Percentiles rank a stretch among this genome's conserved stretches.
Conservation (phyloP, 2,797 vertebrate genomes). For the Characodon lateralis region DNA sequence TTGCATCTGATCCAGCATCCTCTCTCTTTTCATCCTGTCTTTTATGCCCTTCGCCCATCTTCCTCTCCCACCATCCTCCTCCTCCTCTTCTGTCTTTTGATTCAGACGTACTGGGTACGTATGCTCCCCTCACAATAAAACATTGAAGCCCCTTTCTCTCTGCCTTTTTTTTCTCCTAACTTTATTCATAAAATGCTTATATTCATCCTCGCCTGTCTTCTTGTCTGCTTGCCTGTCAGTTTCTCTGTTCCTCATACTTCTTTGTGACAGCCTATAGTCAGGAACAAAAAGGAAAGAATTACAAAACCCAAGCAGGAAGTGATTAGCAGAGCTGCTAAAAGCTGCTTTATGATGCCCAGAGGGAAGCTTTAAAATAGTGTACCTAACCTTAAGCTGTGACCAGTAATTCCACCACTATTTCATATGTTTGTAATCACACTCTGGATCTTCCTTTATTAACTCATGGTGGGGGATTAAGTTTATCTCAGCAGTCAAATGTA, state of each 20-base stretch:
- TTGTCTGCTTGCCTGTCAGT: slow-evolving; percentile 76
- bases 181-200: slow-evolving; percentile 64
- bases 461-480: slow-evolving; percentile 15
- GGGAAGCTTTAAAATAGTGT: slow-evolving; percentile 13
- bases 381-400: neutral
- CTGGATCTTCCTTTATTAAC: slow-evolving; percentile 1
- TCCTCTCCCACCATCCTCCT: slow-evolving; percentile 51
- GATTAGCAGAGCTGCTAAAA: slow-evolving; percentile 31
- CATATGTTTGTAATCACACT: neutral
- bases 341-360: slow-evolving; percentile 31
- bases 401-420: neutral
- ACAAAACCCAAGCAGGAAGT: slow-evolving; percentile 33
- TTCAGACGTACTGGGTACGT: slow-evolving; percentile 93
- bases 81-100: slow-evolving; percentile 71
- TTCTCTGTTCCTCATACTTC: slow-evolving; percentile 73
- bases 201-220: slow-evolving; percentile 63
- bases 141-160: slow-evolving; percentile 47
- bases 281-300: slow-evolving; percentile 46
- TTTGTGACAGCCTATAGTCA: slow-evolving; percentile 69
- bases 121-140: slow-evolving; percentile 70
- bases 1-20: slow-evolving; percentile 79
- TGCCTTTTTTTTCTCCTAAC: slow-evolving; percentile 48
- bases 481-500: slow-evolving; percentile 17
- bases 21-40: slow-evolving; percentile 81
- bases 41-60: slow-evolving; percentile 64